Evolutionary conservation across 2,113 vertebrate genomes (phyloP).

Genomic region (Desmodus rotundus): DNA sequence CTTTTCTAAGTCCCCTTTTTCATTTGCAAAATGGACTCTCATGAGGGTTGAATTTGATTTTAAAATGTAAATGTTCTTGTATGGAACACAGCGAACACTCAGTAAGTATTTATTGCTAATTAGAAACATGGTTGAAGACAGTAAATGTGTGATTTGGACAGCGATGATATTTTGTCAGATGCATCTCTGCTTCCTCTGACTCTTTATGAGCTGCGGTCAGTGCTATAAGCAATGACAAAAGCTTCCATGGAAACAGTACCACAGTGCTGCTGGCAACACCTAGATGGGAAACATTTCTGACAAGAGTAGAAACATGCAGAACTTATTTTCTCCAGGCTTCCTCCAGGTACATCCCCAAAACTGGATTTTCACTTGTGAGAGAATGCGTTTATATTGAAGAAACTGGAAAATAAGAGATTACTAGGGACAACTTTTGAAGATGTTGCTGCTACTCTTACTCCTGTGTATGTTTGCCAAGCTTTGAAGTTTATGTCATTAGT

Average conservation of each 20-base stretch:
- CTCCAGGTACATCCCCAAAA: background rate
- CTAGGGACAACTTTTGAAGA: background rate
- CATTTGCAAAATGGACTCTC: background rate
- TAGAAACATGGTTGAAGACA: background rate
- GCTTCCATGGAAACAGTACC: background rate
- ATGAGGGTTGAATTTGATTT: background rate
- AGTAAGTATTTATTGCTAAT: background rate
- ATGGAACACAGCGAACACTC: background rate
- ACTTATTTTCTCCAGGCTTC: background rate
- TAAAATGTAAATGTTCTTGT: background rate
- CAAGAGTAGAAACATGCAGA: background rate
- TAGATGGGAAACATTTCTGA: background rate
- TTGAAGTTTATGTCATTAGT: background rate
- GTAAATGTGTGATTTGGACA: background rate
- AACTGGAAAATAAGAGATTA: background rate
- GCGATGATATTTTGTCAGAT: background rate
- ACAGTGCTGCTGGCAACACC: too few relatives aligned
- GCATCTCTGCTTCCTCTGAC: background rate
- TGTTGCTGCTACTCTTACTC: background rate
- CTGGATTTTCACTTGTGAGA: background rate
- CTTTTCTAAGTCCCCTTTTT: background rate
- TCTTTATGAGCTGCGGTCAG: background rate
- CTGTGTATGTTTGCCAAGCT: background rate
- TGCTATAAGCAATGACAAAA: fast-evolving
- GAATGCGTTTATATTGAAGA: background rate